These are phyloP conservation scores for Philereme transversata DNA, from an alignment of 2,888 invertebrate genomes.

Conservation along the genomic window DNA sequence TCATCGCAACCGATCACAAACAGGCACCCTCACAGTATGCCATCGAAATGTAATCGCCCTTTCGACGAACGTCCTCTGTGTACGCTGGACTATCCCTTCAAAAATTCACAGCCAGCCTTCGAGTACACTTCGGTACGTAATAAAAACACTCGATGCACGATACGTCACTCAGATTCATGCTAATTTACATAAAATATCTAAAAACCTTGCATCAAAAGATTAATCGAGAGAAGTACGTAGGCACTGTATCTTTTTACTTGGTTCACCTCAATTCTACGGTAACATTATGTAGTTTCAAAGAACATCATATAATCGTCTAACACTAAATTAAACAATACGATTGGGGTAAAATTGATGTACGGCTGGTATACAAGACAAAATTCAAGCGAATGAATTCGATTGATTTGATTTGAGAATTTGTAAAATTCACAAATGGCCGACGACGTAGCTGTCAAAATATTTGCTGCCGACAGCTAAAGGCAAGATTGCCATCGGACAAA, in stretches of 20 bases:
- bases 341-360: slow-evolving; percentile 32
- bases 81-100: slow-evolving; percentile 38
- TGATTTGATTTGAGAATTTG: slow-evolving; percentile 19
- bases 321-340: slow-evolving; percentile 26
- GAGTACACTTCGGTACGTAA: slow-evolving; percentile 58
- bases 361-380: slow-evolving; percentile 36
- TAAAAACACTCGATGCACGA: slow-evolving; percentile 62
- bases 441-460: slow-evolving; percentile 49
- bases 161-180: slow-evolving; percentile 67
- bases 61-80: slow-evolving; percentile 30
- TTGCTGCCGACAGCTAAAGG: slow-evolving; percentile 9
- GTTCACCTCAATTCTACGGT: slow-evolving; percentile 52
- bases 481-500: slow-evolving; percentile 2
- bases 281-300: slow-evolving; percentile 34
- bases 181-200: slow-evolving; percentile 74
- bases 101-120: slow-evolving; percentile 49
- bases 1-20: slow-evolving; percentile 52
- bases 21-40: slow-evolving; percentile 49
- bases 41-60: slow-evolving; percentile 51
- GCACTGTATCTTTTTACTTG: slow-evolving; percentile 67
- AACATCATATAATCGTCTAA: slow-evolving; percentile 40
- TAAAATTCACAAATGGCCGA: slow-evolving; percentile 67
- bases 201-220: slow-evolving; percentile 77
- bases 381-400: slow-evolving; percentile 39
- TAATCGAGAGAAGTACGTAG: slow-evolving; percentile 77